These are phyloP conservation scores for Plutomurus gul DNA, from an alignment of 1,140 invertebrate genomes.

Conservation along the genomic window DNA sequence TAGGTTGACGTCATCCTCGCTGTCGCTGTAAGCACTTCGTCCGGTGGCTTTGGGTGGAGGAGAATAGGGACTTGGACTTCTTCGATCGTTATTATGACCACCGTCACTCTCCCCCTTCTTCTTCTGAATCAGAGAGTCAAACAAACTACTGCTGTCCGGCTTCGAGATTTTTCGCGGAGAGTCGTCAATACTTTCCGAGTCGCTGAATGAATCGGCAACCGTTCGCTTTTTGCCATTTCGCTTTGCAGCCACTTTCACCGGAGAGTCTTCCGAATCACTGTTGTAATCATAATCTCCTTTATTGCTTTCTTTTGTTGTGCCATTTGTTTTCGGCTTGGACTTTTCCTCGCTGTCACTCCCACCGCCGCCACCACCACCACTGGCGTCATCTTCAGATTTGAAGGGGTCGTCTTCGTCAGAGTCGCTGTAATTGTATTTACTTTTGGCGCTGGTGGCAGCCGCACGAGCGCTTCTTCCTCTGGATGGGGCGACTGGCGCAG, in stretches of 20 bases:
- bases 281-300: too few species aligned
- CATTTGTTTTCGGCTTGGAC: not conserved
- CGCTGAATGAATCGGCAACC: not conserved
- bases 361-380: not conserved
- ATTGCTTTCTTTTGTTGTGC: not conserved
- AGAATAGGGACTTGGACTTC: not conserved
- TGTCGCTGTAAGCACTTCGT: not conserved
- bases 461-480: not conserved
- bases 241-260: not conserved
- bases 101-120: not conserved
- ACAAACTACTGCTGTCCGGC: not conserved
- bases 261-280: not conserved
- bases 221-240: not conserved
- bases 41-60: not conserved
- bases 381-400: not conserved
- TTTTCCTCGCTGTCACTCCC: not conserved
- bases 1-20: not conserved
- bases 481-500: not conserved
- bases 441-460: constrained; percentile 35
- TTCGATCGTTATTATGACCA: not conserved
- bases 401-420: constrained; percentile 46
- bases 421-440: constrained; percentile 51
- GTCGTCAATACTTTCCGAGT: not conserved
- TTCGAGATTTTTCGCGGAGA: not conserved
- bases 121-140: not conserved